Base-by-base conservation (phyloP, 64 coral and sea anemone genomes). In the Stichodactyla helianthus region DNA sequence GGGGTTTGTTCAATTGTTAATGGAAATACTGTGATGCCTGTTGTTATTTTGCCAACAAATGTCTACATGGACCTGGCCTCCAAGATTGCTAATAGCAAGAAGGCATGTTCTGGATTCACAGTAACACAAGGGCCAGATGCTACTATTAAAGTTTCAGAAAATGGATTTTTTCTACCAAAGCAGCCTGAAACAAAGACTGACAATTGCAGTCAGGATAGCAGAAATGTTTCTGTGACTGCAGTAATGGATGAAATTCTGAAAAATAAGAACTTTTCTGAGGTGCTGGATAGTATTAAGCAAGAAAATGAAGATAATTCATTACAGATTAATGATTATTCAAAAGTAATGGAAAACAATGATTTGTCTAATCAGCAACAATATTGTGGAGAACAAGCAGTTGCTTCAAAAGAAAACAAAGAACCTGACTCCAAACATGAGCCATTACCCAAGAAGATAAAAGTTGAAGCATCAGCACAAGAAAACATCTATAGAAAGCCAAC, bases 1-100 rank as follows among this genome's bases (percentile, higher is more conserved):
- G 83, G 83, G 0, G 59, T 84, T 7, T 84, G 83, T 61, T 84
- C 83, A 7, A 54, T 84, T 13, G 59, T 54, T 6, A 84, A 63
- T 84, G 83, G 83, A 62, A 63, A 63, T 31, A 20, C 70, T 9
- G 83, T 77, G 10, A 91, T 91, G 60, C 89, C 90, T 57, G 90
- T 92, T 74, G 84, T 92, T 50, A 82, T 92, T 25, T 76, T 92
- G 58, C 90, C 90, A 50, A 82, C 90, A 0, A 57, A 92, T 50
- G 53, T 92, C n/a, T 92, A 92, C 17, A 71, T 86, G 56, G 67
- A 82, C 27, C 63, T 92, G 57, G 84, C 84, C 4, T 55, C 53
- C 20, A 92, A 92, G 65, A 87, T 92, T 55, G 83, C 83, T 4
- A 84, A 63, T 28, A 63, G 27, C 53, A 81, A 81, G 12, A 81